These are phyloP conservation scores for Toxotes lorentzi DNA, from an alignment of 2,797 vertebrate species.

Conservation along the genomic window DNA sequence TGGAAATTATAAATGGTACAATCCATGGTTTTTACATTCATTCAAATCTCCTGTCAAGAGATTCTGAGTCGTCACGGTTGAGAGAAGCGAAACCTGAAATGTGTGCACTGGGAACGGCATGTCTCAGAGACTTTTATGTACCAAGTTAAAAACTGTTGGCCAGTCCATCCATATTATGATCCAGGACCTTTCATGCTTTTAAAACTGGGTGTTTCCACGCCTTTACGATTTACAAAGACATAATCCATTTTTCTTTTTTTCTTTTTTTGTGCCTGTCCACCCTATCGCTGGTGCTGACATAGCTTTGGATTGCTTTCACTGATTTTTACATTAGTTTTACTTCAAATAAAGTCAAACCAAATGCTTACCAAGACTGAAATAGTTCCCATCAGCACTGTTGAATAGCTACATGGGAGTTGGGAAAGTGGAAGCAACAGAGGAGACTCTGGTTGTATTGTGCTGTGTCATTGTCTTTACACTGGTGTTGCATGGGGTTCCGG, in stretches of 20 bases:
- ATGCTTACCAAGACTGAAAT: slow-evolving; percentile 13
- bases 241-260: slow-evolving; percentile 10
- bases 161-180: slow-evolving; percentile 38
- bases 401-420: slow-evolving; percentile 52
- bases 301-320: slow-evolving; percentile 57
- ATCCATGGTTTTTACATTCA: slow-evolving; percentile 84
- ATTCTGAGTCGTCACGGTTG: slow-evolving; percentile 59
- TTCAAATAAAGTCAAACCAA: slow-evolving; percentile 29
- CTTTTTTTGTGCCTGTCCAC: slow-evolving; percentile 29
- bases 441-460: slow-evolving; percentile 63
- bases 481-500: slow-evolving; percentile 31
- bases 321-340: slow-evolving; percentile 25
- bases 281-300: slow-evolving; percentile 58
- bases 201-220: slow-evolving; percentile 38
- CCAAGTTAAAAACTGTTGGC: slow-evolving; percentile 49
- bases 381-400: slow-evolving; percentile 22
- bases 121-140: slow-evolving; percentile 40
- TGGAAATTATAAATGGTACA: slow-evolving; percentile 78
- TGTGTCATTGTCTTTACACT: slow-evolving; percentile 46
- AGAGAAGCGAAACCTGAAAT: slow-evolving; percentile 77
- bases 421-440: slow-evolving; percentile 57
- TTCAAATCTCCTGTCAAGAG: slow-evolving; percentile 71
- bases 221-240: slow-evolving; percentile 59
- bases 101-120: slow-evolving; percentile 59
- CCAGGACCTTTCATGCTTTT: slow-evolving; percentile 53